These are phyloP conservation scores for Mionectes olivaceus DNA, from an alignment of 2,797 vertebrate species.

Conservation along the genomic window DNA sequence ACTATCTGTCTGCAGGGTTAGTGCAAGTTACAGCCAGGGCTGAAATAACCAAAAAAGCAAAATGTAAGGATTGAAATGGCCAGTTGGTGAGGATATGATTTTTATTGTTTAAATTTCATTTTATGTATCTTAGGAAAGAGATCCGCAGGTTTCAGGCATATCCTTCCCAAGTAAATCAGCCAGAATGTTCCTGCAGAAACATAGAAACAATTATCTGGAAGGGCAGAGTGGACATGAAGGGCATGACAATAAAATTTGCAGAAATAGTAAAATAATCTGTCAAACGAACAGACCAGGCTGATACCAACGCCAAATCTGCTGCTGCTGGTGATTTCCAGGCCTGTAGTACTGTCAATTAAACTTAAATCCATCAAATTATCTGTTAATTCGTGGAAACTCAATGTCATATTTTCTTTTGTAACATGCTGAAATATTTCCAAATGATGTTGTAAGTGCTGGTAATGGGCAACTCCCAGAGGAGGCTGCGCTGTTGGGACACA, in stretches of 20 bases:
- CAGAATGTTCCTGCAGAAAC: background rate
- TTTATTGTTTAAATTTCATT: accelerated
- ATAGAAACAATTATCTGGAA: background rate
- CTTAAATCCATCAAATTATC: background rate
- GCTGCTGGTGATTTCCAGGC: background rate
- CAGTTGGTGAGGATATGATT: background rate
- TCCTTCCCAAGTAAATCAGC: background rate
- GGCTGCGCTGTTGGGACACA: background rate
- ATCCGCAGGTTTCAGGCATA: background rate
- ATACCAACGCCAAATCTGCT: background rate
- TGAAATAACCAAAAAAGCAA: background rate
- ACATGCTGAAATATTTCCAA: background rate
- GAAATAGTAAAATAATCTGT: background rate
- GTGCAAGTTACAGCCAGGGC: background rate
- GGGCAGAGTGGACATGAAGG: background rate
- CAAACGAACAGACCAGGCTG: background rate
- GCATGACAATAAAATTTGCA: background rate
- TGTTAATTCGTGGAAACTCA: background rate
- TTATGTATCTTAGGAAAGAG: background rate
- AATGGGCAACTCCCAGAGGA: background rate
- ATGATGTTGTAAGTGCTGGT: background rate
- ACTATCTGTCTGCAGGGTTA: background rate
- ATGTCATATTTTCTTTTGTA: background rate
- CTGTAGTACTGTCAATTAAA: background rate
- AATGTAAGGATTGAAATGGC: background rate